These are phyloP conservation scores for Pseudanteris insignis DNA, from an alignment of 2,888 invertebrate genomes.

Conservation along the genomic window DNA sequence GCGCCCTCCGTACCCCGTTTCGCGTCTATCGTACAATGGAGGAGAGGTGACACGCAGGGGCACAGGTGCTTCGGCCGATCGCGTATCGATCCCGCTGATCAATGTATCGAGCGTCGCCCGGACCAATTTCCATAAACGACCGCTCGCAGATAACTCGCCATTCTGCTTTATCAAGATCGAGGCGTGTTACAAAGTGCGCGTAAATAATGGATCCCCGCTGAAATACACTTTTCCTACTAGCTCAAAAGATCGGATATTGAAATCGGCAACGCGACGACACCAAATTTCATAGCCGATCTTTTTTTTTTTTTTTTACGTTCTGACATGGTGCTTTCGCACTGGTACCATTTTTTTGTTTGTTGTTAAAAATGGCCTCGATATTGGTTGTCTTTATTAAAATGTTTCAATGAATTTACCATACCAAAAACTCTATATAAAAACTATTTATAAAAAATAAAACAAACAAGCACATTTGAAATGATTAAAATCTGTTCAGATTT, in stretches of 20 bases:
- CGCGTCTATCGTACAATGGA: slow-evolving; percentile 38
- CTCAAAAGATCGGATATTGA: too few species aligned
- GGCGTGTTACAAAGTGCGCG: slow-evolving; percentile 49
- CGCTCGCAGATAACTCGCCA: slow-evolving; percentile 30
- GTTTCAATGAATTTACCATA: too few species aligned
- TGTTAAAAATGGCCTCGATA: too few species aligned
- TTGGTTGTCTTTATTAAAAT: too few species aligned
- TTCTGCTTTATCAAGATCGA: slow-evolving; percentile 52
- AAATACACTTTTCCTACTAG: slow-evolving; percentile 44
- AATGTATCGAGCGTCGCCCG: slow-evolving; percentile 59
- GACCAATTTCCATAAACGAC: slow-evolving; percentile 64
- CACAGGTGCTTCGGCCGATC: slow-evolving; percentile 62
- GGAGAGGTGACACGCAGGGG: slow-evolving; percentile 57
- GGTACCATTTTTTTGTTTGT: not conserved
- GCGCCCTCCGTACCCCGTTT: slow-evolving; percentile 29
- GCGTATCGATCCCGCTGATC: slow-evolving; percentile 63
- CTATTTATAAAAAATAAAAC: too few species aligned
- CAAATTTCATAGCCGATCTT: not conserved
- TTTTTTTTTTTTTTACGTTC: not conserved
- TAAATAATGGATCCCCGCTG: slow-evolving; percentile 57
- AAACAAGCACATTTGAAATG: too few species aligned
- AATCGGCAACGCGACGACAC: too few species aligned
- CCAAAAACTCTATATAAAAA: too few species aligned
- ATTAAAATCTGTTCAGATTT: too few species aligned
- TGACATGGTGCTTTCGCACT: too few species aligned